These are phyloP conservation scores for Dryococelus australis DNA, from an alignment of 2,888 invertebrate genomes.

Conservation along the genomic window DNA sequence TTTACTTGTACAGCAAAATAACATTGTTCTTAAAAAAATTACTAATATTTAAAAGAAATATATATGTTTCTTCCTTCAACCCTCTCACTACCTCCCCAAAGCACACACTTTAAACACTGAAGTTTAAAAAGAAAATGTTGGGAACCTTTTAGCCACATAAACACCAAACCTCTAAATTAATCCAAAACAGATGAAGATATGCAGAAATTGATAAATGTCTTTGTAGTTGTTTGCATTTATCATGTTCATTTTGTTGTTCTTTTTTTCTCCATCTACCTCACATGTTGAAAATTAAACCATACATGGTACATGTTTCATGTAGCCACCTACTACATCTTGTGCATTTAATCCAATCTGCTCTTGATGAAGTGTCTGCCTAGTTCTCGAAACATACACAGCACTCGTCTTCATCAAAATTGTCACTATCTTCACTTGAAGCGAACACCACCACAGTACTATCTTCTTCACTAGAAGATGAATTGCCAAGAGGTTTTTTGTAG, in stretches of 20 bases:
- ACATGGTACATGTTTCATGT: no score
- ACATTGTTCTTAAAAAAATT: no score
- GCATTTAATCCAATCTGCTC: neutral
- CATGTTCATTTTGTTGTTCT: neutral
- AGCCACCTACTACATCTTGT: neutral
- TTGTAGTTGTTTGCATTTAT: neutral
- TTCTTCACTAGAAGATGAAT: constrained; percentile 11
- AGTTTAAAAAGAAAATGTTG: no score
- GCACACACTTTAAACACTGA: no score
- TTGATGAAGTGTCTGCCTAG: neutral
- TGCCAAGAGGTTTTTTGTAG: neutral
- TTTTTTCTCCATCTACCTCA: neutral
- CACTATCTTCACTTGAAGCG: neutral
- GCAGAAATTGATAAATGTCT: neutral
- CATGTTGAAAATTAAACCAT: neutral
- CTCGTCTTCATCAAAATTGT: neutral
- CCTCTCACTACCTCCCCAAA: no score
- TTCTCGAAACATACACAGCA: neutral
- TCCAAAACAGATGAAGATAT: no score
- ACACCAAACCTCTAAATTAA: no score
- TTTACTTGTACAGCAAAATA: no score
- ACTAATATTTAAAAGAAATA: no score
- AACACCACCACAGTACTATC: neutral
- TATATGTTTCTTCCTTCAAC: no score
- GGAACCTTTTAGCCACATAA: no score